Evolutionary conservation across 2,888 invertebrate genomes (phyloP).

Genomic region (Zele albiditarsus): DNA sequence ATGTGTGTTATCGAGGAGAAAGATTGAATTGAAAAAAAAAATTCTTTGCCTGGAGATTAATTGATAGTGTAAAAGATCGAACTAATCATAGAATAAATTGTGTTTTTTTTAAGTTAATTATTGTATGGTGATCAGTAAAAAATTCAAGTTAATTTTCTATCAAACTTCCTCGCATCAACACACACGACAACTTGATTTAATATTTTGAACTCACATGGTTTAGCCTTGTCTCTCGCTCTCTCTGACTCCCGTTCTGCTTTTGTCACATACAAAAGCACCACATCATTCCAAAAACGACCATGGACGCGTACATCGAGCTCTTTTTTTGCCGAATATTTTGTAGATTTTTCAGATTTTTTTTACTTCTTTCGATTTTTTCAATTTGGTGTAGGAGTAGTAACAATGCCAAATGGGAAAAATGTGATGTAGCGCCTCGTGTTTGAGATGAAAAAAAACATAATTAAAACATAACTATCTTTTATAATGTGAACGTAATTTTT

Average conservation of each 20-base stretch:
- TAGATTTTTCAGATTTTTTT: too few relatives aligned
- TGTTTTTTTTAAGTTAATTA: background rate
- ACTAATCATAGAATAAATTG: background rate
- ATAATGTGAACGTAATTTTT: background rate
- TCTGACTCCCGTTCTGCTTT: too few relatives aligned
- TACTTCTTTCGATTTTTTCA: too few relatives aligned
- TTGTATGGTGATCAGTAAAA: background rate
- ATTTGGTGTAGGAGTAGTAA: background rate
- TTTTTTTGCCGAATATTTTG: too few relatives aligned
- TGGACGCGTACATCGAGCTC: too few relatives aligned
- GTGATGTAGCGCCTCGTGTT: background rate
- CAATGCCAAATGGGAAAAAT: conserved; percentile 1
- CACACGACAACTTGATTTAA: too few relatives aligned
- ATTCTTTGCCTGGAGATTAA: background rate
- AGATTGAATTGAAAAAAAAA: background rate
- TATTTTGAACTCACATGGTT: too few relatives aligned
- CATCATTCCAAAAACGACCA: too few relatives aligned
- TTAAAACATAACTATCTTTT: background rate
- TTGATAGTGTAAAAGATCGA: background rate
- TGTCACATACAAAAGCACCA: too few relatives aligned
- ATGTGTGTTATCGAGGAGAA: background rate
- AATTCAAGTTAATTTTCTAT: background rate
- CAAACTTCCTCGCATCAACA: too few relatives aligned
- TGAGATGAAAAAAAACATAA: background rate
- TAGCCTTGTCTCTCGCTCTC: too few relatives aligned